Evolutionary conservation across 2,888 invertebrate genomes (phyloP), one percentile per base, ranked within the genome.

Genomic region (Synanthedon tipuliformis): DNA sequence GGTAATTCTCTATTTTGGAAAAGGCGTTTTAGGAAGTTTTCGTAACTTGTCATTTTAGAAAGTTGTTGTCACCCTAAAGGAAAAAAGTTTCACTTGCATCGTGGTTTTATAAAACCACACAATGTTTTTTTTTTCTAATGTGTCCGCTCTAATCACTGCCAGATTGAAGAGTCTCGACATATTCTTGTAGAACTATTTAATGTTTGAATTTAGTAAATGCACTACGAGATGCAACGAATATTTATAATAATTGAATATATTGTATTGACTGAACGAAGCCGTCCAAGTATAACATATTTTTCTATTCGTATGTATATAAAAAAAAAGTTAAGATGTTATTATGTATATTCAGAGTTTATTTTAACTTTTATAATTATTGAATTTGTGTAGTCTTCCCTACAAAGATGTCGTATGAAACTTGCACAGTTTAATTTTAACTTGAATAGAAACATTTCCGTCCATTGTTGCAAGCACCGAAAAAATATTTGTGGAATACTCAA

Each of bases 301-400:
- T 73, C 54, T 69, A 72, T 62, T 59, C 57, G 55, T 58, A 45
- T 45, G 15, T 45, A 58, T 58, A 59, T 51, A 57, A 49, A 55
- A 55, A 55, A 55, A 56, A 52, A 23, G 53, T 61, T 59, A 54
- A 45, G n/a, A 45, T 45, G 15, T 45, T 45, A 45, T 45, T 13
- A 45, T 45, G 15, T 45, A 45, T 45, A 13, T 8, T n/a, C n/a
- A 27, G 23, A 27, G 34, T 50, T 50, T 50, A 27, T 27, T 15
- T 45, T 15, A 13, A 12, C 13, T 13, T 45, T 45, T 59, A 56
- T 53, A 52, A 7, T 52, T 40, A 49, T 41, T 48, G 7, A 11
- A 53, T 18, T 68, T 69, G 61, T 69, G 71, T 77, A 74, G 78
- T 78, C 77, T 79, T 79, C 77, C 75, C 18, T 61, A 61, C 65